Conservation (phyloP, 2,797 vertebrate species). For the Anguilla marmorata region DNA sequence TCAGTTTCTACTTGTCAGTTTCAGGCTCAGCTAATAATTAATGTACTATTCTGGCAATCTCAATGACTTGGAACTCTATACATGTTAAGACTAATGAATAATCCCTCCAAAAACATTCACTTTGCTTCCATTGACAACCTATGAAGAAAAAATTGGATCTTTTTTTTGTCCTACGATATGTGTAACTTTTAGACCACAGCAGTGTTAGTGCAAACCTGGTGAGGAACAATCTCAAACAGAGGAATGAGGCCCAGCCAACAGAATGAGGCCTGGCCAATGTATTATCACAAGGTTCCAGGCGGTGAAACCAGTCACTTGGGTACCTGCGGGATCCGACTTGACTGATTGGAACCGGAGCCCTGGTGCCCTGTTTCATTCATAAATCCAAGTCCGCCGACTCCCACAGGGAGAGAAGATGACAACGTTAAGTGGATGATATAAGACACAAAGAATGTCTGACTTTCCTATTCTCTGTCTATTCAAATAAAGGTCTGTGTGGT, state of each 20-base stretch:
- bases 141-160: background rate
- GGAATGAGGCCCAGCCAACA: background rate
- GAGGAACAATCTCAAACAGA: background rate
- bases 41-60: background rate
- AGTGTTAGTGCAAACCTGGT: background rate
- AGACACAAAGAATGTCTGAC: constrained; percentile 36
- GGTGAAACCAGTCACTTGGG: background rate
- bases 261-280: background rate
- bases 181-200: background rate
- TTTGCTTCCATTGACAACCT: background rate
- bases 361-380: constrained; percentile 16
- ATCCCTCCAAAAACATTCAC: background rate
- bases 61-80: background rate
- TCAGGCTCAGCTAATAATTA: background rate
- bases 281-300: background rate
- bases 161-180: background rate
- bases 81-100: background rate
- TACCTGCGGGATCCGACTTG: background rate
- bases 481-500: constrained; percentile 37
- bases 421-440: constrained; percentile 23
- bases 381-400: constrained; percentile 16
- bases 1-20: background rate
- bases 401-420: constrained; percentile 12
- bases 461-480: constrained; percentile 44
- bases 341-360: background rate